These are phyloP conservation scores for Epizoanthus rinbou DNA, from an alignment of 92 coral and sea anemone genomes.

Conservation along the genomic window DNA sequence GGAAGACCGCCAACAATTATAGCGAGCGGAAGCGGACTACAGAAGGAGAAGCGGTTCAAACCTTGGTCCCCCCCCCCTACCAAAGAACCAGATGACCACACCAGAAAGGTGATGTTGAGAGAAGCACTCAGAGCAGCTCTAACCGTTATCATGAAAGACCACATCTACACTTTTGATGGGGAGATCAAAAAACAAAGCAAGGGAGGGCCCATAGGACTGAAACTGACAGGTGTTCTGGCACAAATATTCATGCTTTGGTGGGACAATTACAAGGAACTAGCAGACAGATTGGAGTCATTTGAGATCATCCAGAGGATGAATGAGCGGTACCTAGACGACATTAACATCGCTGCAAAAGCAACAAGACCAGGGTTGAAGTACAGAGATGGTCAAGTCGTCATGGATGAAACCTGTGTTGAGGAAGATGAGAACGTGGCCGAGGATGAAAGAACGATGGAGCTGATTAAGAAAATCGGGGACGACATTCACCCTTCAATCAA, in stretches of 20 bases:
- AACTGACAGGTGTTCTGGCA: too few species aligned
- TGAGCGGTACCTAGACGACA: slow-evolving; percentile 24
- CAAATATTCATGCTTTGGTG: too few species aligned
- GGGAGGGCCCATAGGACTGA: too few species aligned
- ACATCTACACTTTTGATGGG: background rate
- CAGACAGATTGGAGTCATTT: background rate
- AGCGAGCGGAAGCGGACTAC: slow-evolving; percentile 28
- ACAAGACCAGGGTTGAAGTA: slow-evolving; percentile 18
- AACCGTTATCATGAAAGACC: slow-evolving; percentile 5
- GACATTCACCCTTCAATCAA: slow-evolving; percentile 21
- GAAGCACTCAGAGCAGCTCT: too few species aligned
- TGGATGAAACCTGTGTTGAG: slow-evolving; percentile 10
- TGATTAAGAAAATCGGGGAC: slow-evolving; percentile 10
- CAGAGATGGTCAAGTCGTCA: background rate
- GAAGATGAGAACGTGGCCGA: background rate
- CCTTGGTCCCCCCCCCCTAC: background rate
- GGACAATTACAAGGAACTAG: too few species aligned
- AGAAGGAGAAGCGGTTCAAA: slow-evolving; percentile 22
- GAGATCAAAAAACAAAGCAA: background rate
- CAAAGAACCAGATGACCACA: background rate
- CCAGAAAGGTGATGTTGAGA: background rate
- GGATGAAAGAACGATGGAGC: slow-evolving; percentile 29
- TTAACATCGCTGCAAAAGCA: background rate
- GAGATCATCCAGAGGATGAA: slow-evolving; percentile 2
- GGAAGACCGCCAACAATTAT: slow-evolving; percentile 43